phyloP scores from a whole-genome alignment of 2,888 invertebrate species.

The Dynastes maya region DNA sequence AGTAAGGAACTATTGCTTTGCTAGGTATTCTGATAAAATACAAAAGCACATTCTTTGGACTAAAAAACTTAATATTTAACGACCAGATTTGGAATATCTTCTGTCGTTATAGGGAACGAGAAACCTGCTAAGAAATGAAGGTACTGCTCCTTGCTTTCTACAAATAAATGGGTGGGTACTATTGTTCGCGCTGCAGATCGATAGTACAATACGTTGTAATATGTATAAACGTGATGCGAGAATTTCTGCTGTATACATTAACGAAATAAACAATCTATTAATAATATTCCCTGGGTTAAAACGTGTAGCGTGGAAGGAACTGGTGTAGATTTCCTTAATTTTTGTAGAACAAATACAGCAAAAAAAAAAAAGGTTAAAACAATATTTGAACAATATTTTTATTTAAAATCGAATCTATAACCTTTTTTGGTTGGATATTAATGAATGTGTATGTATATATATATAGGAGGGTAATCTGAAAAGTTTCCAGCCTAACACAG shows the following conservation, averaged over 20 bases:
- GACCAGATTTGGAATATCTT: neutral
- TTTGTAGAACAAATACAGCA: neutral
- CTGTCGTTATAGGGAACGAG: too few relatives aligned
- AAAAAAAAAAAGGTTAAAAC: neutral
- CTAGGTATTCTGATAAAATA: too few relatives aligned
- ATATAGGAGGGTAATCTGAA: too few relatives aligned
- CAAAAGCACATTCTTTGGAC: too few relatives aligned
- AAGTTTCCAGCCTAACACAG: too few relatives aligned
- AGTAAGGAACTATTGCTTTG: too few relatives aligned
- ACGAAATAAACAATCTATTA: conserved; percentile 11
- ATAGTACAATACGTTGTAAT: neutral
- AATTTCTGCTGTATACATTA: neutral
- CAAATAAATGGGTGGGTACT: conserved; percentile 4
- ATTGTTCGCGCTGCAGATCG: neutral
- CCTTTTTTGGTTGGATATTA: too few relatives aligned
- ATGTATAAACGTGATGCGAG: neutral
- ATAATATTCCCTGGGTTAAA: neutral
- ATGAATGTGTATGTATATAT: too few relatives aligned
- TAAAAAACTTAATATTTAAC: too few relatives aligned
- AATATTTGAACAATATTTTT: neutral
- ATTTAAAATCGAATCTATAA: too few relatives aligned
- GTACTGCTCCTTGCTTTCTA: too few relatives aligned
- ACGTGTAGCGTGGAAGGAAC: neutral
- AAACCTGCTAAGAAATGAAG: too few relatives aligned
- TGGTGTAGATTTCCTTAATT: neutral